A percentile compares a stretch with the other conserved stretches of the same genome.
Conservation (phyloP, 2,888 invertebrate species). For the Orthosia incerta region DNA sequence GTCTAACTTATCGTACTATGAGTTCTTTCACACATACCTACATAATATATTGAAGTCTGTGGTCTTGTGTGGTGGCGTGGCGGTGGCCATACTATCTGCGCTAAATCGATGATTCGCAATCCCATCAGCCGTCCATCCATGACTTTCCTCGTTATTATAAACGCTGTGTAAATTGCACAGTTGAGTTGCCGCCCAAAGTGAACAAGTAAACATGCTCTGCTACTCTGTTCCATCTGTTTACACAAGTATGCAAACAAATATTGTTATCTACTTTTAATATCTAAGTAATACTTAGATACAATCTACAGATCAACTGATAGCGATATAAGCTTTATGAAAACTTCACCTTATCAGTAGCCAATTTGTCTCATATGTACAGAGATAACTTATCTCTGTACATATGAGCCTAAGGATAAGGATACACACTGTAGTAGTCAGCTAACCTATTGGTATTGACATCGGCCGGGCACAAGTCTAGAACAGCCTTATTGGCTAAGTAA, state of each 20-base stretch:
- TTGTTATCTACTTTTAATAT: slow-evolving; percentile 23
- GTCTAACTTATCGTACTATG: background rate
- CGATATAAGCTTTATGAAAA: slow-evolving; percentile 4
- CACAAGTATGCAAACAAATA: slow-evolving; percentile 26
- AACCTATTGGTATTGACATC: too few relatives aligned
- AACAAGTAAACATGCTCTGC: slow-evolving; percentile 6
- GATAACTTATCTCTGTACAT: too few relatives aligned
- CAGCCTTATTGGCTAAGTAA: too few relatives aligned
- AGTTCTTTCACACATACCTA: background rate
- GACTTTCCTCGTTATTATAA: background rate
- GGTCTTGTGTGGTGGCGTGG: background rate
- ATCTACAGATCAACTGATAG: slow-evolving; percentile 27
- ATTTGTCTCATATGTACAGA: slow-evolving; percentile 1
- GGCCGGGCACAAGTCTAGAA: too few relatives aligned
- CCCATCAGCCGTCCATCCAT: too few relatives aligned
- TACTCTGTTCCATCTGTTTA: slow-evolving; percentile 29
- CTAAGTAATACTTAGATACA: slow-evolving; percentile 22
- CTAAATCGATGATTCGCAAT: background rate
- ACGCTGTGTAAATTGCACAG: background rate
- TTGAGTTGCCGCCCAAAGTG: background rate
- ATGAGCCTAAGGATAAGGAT: too few relatives aligned
- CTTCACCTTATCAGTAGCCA: slow-evolving; percentile 13
- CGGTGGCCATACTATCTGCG: background rate
- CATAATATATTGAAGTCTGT: background rate
- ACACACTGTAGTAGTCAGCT: too few relatives aligned